Evolutionary conservation across 1,140 invertebrate genomes (phyloP).

Genomic region (Camponotus floridanus): DNA sequence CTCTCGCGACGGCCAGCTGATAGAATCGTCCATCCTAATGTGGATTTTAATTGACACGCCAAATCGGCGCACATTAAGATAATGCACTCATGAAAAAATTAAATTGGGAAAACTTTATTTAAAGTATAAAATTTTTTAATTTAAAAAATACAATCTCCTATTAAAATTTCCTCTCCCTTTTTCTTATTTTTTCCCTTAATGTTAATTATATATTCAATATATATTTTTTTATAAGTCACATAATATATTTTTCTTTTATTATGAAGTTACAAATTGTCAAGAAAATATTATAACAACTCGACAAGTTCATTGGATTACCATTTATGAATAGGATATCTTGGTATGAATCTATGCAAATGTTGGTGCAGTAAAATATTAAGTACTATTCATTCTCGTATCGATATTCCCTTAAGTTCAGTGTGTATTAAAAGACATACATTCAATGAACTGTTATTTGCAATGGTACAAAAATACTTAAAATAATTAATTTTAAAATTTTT

Average conservation of each 20-base stretch:
- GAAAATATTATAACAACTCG: not conserved
- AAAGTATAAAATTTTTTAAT: not conserved
- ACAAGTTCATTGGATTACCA: not conserved
- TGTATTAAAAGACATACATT: slow-evolving; percentile 47
- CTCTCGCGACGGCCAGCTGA: not conserved
- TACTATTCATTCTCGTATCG: slow-evolving; percentile 62
- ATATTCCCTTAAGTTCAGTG: slow-evolving; percentile 57
- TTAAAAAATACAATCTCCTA: too few species aligned
- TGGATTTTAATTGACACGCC: slow-evolving; percentile 63
- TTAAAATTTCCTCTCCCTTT: not conserved
- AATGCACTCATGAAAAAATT: not conserved
- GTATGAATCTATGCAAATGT: slow-evolving; percentile 26
- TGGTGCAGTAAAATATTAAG: slow-evolving; percentile 55
- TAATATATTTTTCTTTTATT: not conserved
- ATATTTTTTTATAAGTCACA: too few species aligned
- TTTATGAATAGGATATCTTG: not conserved
- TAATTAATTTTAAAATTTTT: not conserved
- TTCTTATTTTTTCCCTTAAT: not conserved
- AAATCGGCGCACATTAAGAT: slow-evolving; percentile 34
- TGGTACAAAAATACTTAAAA: not conserved
- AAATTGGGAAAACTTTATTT: not conserved
- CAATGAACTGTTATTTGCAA: not conserved
- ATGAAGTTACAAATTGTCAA: not conserved
- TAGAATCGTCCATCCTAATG: not conserved
- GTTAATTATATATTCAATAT: not conserved